Conservation (phyloP, 2,888 invertebrate species). For the Drosophila macrospina region DNA sequence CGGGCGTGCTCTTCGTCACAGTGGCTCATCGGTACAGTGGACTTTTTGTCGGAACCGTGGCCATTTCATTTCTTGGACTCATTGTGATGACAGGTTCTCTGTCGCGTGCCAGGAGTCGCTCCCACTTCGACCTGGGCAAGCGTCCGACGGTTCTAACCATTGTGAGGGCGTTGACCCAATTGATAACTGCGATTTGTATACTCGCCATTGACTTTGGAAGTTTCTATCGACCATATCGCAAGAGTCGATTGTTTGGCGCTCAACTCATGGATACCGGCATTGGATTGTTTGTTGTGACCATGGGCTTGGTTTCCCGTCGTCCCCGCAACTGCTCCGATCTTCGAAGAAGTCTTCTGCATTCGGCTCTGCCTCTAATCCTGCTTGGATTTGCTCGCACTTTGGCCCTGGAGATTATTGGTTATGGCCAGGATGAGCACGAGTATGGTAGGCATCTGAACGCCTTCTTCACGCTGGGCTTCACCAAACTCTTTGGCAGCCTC, state of each 20-base stretch:
- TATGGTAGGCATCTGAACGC: conserved; percentile 99
- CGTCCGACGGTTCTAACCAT: conserved; percentile 87
- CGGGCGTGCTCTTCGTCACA: conserved; percentile 87
- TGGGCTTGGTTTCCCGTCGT: conserved; percentile 90
- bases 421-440: conserved; percentile 95
- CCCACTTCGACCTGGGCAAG: conserved; percentile 61
- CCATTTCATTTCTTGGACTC: conserved; percentile 29
- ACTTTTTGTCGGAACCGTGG: conserved; percentile 44
- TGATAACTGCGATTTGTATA: conserved; percentile 93
- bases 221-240: conserved; percentile 94
- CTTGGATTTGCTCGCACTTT: conserved; percentile 89
- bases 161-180: conserved; percentile 89
- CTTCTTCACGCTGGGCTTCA: conserved; percentile 95
- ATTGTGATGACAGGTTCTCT: conserved; percentile 37
- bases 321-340: conserved; percentile 62
- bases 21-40: conserved; percentile 85
- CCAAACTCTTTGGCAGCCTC: conserved; percentile 90
- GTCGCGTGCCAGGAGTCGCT: conserved; percentile 47
- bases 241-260: conserved; percentile 94
- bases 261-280: conserved; percentile 98
- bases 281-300: conserved; percentile 93
- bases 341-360: conserved; percentile 62
- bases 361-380: conserved; percentile 86
- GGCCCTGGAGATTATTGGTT: conserved; percentile 89
- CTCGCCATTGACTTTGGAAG: conserved; percentile 96